phyloP scores from a whole-genome alignment of 2,888 invertebrate species.

The Drosophila fulvimacula region DNA sequence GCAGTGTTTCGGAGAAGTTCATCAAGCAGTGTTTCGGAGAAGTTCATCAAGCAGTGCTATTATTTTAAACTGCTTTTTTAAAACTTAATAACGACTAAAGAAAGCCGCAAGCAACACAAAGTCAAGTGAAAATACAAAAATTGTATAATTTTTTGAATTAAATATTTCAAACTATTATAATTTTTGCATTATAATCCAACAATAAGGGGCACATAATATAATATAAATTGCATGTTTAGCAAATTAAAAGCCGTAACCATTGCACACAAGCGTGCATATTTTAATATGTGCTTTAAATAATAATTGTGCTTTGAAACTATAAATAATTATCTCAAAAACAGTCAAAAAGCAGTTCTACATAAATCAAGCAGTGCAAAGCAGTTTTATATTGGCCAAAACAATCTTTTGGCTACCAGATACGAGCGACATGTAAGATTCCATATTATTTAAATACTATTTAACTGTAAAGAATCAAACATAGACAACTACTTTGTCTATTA shows the following conservation, averaged over 20 bases:
- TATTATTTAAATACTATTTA: not conserved
- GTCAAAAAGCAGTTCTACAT: not conserved
- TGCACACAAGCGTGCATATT: not conserved
- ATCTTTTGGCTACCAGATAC: not conserved
- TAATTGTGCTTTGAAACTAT: too few species aligned
- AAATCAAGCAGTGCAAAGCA: not conserved
- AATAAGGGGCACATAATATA: too few species aligned
- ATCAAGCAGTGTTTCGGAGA: constrained; percentile 20
- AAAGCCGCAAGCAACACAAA: not conserved
- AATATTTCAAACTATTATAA: too few species aligned
- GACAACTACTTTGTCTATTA: not conserved
- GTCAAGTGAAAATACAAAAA: not conserved
- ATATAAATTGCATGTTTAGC: too few species aligned
- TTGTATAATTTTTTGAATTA: too few species aligned
- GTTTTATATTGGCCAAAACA: not conserved
- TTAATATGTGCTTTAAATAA: too few species aligned
- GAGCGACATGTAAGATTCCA: not conserved
- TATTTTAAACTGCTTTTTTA: not conserved
- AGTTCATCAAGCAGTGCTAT: constrained; percentile 2
- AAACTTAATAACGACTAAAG: too few species aligned
- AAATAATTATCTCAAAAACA: not conserved
- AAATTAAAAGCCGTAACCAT: too few species aligned
- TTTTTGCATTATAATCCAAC: too few species aligned
- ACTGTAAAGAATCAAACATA: not conserved
- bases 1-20: constrained; percentile 2